These are phyloP conservation scores for Danionella cerebrum DNA, from an alignment of 2,113 vertebrate genomes.

Conservation along the genomic window DNA sequence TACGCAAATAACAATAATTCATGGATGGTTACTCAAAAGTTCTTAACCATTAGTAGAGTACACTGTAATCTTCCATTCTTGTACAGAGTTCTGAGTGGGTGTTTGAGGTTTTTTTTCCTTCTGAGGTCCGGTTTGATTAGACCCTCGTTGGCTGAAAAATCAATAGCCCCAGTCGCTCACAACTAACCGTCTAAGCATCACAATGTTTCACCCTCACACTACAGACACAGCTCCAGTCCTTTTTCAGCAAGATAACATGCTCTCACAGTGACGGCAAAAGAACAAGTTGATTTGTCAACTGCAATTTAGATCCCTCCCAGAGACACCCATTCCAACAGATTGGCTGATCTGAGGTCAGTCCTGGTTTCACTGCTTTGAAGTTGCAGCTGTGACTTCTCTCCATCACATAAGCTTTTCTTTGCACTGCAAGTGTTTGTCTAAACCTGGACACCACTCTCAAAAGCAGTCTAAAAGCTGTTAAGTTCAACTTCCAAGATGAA, in stretches of 20 bases:
- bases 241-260: constrained; percentile 5
- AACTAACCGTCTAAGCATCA: constrained; percentile 19
- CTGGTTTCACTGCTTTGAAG: constrained; percentile 2
- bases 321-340: constrained; percentile 21
- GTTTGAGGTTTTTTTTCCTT: constrained; percentile 25
- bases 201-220: constrained; percentile 1
- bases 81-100: background rate
- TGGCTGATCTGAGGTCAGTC: constrained; percentile 25
- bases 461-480: background rate
- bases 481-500: constrained; percentile 4
- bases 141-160: constrained; percentile 30
- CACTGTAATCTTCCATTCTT: background rate
- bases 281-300: constrained; percentile 36
- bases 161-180: constrained; percentile 17
- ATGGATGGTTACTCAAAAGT: background rate
- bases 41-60: background rate
- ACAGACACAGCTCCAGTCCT: constrained; percentile 19
- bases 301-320: constrained; percentile 30
- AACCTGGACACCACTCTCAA: constrained; percentile 1
- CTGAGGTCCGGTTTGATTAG: constrained; percentile 22
- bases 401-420: background rate
- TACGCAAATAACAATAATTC: too few relatives aligned
- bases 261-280: constrained; percentile 32
- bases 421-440: background rate
- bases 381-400: constrained; percentile 13